Evolutionary conservation across 2,113 vertebrate species (phyloP).

Genomic region (Baryphthengus martii): DNA sequence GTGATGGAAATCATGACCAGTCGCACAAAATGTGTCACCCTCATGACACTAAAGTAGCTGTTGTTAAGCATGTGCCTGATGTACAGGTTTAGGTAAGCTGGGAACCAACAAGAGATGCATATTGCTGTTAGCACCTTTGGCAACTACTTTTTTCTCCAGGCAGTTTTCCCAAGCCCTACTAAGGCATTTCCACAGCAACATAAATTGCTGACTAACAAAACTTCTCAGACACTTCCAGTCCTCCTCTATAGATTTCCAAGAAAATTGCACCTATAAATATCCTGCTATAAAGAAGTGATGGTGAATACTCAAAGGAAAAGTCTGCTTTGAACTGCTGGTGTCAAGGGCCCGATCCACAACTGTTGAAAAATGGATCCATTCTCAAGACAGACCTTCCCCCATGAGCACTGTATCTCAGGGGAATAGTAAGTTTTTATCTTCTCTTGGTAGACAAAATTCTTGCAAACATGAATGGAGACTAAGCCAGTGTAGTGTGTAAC

Average conservation of each 20-base stretch:
- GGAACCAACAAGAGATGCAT: not conserved
- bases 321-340: not conserved
- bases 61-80: not conserved
- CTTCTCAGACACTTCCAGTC: not conserved
- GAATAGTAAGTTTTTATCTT: not conserved
- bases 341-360: not conserved
- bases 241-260: not conserved
- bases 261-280: not conserved
- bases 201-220: conserved; percentile 8
- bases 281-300: not conserved
- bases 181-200: not conserved
- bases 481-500: not conserved
- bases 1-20: not conserved
- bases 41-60: not conserved
- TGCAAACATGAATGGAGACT: not conserved
- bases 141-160: not conserved
- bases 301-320: not conserved
- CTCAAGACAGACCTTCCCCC: not conserved
- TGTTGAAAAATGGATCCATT: not conserved
- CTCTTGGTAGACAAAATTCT: not conserved
- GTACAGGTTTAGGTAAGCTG: not conserved
- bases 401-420: not conserved
- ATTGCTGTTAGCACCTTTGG: not conserved
- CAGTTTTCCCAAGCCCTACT: not conserved
- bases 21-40: not conserved